These are phyloP conservation scores for Panagrolaimus sp. DNA, from an alignment of 1,140 invertebrate genomes.

Conservation along the genomic window DNA sequence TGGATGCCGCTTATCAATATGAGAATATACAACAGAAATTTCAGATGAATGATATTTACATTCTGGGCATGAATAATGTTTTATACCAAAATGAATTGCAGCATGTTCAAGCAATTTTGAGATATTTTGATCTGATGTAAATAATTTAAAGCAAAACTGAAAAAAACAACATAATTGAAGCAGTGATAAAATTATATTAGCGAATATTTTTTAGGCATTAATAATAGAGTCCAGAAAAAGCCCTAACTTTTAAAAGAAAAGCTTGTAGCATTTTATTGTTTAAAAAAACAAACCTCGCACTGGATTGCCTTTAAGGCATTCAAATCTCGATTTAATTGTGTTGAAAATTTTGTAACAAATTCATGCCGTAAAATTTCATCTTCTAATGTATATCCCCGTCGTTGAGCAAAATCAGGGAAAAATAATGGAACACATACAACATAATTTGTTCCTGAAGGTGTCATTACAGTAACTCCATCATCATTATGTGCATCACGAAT, in stretches of 20 bases:
- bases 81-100: conserved; percentile 6
- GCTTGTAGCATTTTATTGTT: too few species aligned
- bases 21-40: neutral
- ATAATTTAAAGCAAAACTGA: conserved; percentile 13
- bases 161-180: neutral
- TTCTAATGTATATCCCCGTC: neutral
- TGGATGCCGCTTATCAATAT: neutral
- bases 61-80: conserved; percentile 2
- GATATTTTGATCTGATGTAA: conserved; percentile 7
- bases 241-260: too few species aligned
- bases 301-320: conserved; percentile 1
- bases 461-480: neutral
- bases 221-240: too few species aligned
- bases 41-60: neutral
- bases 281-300: neutral
- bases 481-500: conserved; percentile 3
- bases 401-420: conserved; percentile 14
- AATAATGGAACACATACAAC: conserved; percentile 3
- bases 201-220: too few species aligned
- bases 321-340: neutral
- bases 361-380: conserved; percentile 11
- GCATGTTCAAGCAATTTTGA: conserved; percentile 4
- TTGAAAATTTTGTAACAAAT: conserved; percentile 5
- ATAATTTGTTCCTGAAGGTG: conserved; percentile 4
- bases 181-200: too few species aligned